Conservation (phyloP, 2,888 invertebrate genomes). For the Mycalesis mineus region DNA sequence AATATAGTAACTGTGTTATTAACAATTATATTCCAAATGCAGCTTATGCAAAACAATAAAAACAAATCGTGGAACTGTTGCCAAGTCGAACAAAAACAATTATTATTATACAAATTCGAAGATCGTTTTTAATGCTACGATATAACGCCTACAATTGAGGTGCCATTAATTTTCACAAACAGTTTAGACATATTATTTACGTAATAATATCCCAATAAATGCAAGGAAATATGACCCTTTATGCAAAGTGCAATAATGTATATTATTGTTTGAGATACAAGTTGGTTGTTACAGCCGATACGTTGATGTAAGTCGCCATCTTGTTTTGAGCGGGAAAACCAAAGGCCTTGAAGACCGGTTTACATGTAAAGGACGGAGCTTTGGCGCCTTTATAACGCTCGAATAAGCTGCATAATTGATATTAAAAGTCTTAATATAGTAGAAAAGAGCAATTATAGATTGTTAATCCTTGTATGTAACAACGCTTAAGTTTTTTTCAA, state of each 20-base stretch:
- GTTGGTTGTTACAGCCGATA: neutral
- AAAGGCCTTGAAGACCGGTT: constrained; percentile 71
- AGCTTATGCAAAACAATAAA: neutral
- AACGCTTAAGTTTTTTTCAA: neutral
- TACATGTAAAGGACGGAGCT: constrained; percentile 41
- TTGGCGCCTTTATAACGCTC: constrained; percentile 25
- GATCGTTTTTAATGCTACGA: constrained; percentile 2
- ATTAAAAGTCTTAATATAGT: neutral
- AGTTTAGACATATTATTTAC: constrained; percentile 1
- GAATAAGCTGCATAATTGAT: constrained; percentile 12
- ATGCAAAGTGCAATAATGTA: neutral
- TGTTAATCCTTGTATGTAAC: neutral
- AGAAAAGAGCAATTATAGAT: neutral
- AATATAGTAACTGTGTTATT: neutral
- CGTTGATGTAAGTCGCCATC: constrained; percentile 42
- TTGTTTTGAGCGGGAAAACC: constrained; percentile 66
- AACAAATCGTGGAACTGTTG: constrained; percentile 20
- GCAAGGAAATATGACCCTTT: constrained; percentile 11
- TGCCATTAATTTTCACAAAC: constrained; percentile 13
- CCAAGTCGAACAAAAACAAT: constrained; percentile 10
- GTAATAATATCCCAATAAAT: neutral
- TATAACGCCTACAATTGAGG: constrained; percentile 17
- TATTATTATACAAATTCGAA: constrained; percentile 6
- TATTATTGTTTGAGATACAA: constrained; percentile 11
- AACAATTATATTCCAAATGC: constrained; percentile 19